phyloP scores from a whole-genome alignment of 2,113 vertebrate genomes.

The Menura novaehollandiae region DNA sequence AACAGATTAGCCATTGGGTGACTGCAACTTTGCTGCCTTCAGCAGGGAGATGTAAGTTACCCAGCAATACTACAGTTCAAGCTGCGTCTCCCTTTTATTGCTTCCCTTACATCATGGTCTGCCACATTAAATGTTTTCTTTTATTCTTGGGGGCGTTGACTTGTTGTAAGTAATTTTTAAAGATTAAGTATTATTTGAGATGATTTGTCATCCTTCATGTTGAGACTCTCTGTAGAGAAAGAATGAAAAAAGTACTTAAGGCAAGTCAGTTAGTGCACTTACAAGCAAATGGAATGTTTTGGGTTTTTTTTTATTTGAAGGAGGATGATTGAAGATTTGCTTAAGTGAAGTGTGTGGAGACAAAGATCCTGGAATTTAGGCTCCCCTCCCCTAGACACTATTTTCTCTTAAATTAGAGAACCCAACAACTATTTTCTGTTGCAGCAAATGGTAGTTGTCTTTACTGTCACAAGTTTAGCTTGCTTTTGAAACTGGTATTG shows the following conservation, averaged over 20 bases:
- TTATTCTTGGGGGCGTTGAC: constrained; percentile 54
- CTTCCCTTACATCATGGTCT: constrained; percentile 42
- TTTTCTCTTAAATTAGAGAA: neutral
- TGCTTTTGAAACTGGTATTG: neutral
- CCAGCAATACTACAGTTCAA: constrained; percentile 59
- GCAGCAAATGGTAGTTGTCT: neutral
- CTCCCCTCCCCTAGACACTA: neutral
- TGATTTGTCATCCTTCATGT: constrained; percentile 36
- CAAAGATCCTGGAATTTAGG: neutral
- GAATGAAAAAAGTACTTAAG: neutral
- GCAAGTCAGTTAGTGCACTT: neutral
- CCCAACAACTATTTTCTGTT: neutral
- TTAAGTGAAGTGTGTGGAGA: neutral
- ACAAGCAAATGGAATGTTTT: neutral
- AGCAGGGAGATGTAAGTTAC: constrained; percentile 59
- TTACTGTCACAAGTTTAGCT: neutral
- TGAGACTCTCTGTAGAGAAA: constrained; percentile 13
- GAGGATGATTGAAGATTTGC: neutral
- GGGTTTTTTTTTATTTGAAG: neutral
- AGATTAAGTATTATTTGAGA: constrained; percentile 48
- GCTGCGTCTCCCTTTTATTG: constrained; percentile 62
- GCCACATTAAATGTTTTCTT: constrained; percentile 31
- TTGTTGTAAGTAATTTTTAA: constrained; percentile 67
- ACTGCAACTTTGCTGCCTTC: constrained; percentile 63
- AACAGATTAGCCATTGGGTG: constrained; percentile 68